Base-by-base conservation (phyloP, 2,797 vertebrate species). In the Urocyon cinereoargenteus region DNA sequence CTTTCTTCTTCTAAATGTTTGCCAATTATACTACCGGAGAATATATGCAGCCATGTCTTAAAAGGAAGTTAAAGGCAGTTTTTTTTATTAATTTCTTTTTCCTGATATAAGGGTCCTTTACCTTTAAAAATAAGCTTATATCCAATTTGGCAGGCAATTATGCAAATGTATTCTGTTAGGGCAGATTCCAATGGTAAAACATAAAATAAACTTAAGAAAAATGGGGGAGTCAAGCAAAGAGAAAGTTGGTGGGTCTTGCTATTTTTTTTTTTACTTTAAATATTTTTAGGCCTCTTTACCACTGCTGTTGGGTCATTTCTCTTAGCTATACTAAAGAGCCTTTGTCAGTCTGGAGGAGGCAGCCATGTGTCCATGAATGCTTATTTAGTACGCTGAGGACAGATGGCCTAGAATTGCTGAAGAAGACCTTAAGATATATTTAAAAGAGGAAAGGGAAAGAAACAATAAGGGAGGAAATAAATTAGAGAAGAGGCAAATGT, bases 241-340 rank as follows among this genome's bases (percentile, higher is more conserved):
- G 77, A 98, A 98, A 97, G 95, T 97, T 96, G 79, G 94, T 97
- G 94, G 75, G 91, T 92, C 96, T 97, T 94, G 81, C 92, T 93
- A 49, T 82, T 81, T 97, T 97, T 87, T 57, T 94, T 85, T 92
- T 6, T 53, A 78, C 90, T 97, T 98, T 97, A 97, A 96, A 97
- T 97, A 98, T 97, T 98, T 98, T 98, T 98, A 98, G 96, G 94
- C 86, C 90, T 97, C 94, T 97, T 97, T 84, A 57, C 86, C 96
- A 86, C 66, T 86, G 81, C 45, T 96, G 93, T 26, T 83, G 12
- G 93, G 92, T 96, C 53, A 24, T 51, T 94, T 97, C 66, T 95
- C 96, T 97, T 83, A 97, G 79, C 86, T 92, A 3, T 70, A 45
- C 70, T 96, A 83, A 95, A 83, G 57, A 88, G 96, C 85, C 24